phyloP scores from a whole-genome alignment of 2,888 invertebrate genomes.

The Agrochola lychnidis region DNA sequence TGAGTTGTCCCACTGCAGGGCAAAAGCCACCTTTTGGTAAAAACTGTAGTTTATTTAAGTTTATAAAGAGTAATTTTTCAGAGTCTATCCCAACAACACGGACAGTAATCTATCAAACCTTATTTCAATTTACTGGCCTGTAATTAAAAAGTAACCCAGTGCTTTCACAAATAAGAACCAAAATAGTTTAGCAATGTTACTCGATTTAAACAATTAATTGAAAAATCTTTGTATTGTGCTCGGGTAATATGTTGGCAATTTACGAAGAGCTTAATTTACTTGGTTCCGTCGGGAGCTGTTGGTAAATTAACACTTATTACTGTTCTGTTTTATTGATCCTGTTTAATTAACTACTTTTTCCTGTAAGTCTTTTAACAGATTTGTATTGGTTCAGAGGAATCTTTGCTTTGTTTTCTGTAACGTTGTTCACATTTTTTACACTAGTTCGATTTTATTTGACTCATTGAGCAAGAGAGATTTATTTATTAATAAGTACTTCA shows the following conservation, averaged over 20 bases:
- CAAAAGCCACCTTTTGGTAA: not conserved
- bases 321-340: constrained; percentile 47
- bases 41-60: not conserved
- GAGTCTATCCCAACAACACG: not conserved
- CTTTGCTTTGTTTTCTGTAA: not conserved
- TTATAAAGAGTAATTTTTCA: not conserved
- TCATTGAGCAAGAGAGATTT: not conserved
- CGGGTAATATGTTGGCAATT: constrained; percentile 53
- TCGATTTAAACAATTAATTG: constrained; percentile 45
- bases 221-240: constrained; percentile 46
- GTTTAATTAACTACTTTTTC: constrained; percentile 52
- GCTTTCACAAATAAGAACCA: constrained; percentile 3
- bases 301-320: constrained; percentile 57
- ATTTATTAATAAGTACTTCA: not conserved
- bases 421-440: not conserved
- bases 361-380: constrained; percentile 24
- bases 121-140: constrained; percentile 3
- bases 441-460: not conserved
- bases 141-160: not conserved
- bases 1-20: not conserved
- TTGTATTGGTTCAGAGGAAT: constrained; percentile 27
- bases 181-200: constrained; percentile 26
- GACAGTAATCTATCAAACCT: constrained; percentile 15
- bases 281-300: constrained; percentile 38
- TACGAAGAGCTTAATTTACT: constrained; percentile 58